Evolutionary conservation across 2,888 invertebrate species (phyloP).

Genomic region (Ellobium chinense): DNA sequence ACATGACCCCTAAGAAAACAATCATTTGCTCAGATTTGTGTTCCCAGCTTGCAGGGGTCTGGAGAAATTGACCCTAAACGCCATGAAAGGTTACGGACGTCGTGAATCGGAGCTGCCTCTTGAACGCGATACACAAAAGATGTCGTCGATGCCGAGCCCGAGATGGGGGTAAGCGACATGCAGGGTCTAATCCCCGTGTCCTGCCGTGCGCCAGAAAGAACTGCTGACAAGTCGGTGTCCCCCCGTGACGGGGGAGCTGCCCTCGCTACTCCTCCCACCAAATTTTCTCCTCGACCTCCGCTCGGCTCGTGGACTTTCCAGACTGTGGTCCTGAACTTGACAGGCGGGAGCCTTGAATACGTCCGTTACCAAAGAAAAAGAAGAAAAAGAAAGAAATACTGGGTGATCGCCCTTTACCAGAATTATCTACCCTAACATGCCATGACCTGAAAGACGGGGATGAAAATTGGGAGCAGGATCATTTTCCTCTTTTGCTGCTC

Average conservation of each 20-base stretch:
- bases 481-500: slow-evolving; percentile 36
- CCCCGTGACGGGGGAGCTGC: slow-evolving; percentile 15
- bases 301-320: neutral
- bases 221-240: slow-evolving; percentile 29
- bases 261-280: slow-evolving; percentile 34
- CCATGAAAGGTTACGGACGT: neutral
- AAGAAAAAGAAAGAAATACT: neutral
- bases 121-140: slow-evolving; percentile 5
- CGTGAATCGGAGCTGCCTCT: neutral
- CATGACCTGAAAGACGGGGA: neutral
- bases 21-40: slow-evolving; percentile 26
- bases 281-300: slow-evolving; percentile 21
- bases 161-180: neutral
- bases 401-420: neutral
- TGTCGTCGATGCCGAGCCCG: slow-evolving; percentile 2
- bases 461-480: slow-evolving; percentile 33
- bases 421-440: slow-evolving; percentile 22
- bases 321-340: neutral
- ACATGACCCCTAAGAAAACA: slow-evolving; percentile 25
- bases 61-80: slow-evolving; percentile 32
- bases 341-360: slow-evolving; percentile 22
- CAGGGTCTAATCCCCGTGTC: slow-evolving; percentile 22
- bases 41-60: slow-evolving; percentile 15
- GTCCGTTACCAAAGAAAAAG: too few relatives aligned
- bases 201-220: slow-evolving; percentile 15